Evolutionary conservation across 2,797 vertebrate genomes (phyloP).

Genomic region (Danionella dracula): DNA sequence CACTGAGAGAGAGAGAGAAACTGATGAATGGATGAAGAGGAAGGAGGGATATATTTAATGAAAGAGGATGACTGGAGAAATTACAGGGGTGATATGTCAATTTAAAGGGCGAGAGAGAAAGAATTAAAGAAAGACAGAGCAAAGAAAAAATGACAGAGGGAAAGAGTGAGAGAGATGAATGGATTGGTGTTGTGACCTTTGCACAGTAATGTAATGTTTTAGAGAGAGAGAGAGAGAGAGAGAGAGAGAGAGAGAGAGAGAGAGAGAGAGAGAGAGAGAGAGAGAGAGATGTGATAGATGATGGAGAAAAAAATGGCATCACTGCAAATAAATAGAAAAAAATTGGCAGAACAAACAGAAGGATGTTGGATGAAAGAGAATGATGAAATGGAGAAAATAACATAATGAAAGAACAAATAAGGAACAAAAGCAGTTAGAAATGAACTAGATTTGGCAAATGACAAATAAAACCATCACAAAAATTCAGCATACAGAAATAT

Average conservation of each 20-base stretch:
- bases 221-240: neutral
- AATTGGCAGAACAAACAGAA: no score
- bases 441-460: no score
- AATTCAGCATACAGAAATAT: no score
- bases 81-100: slow-evolving; percentile 11
- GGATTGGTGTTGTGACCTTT: neutral
- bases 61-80: slow-evolving; percentile 19
- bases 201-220: neutral
- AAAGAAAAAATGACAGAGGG: neutral
- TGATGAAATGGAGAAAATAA: neutral
- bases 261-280: neutral
- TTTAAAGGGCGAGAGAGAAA: neutral
- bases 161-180: neutral
- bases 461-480: no score
- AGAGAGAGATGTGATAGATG: no score
- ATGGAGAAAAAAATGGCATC: neutral
- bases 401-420: neutral
- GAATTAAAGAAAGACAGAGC: no score
- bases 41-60: slow-evolving; percentile 21
- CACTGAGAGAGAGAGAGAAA: neutral
- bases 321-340: no score
- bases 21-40: neutral
- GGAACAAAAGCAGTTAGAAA: no score
- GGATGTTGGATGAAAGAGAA: neutral
- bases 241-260: neutral